A percentile compares a stretch with the other conserved stretches of the same genome.
Conservation (phyloP, 2,888 invertebrate genomes). For the Tetranychus truncatus region DNA sequence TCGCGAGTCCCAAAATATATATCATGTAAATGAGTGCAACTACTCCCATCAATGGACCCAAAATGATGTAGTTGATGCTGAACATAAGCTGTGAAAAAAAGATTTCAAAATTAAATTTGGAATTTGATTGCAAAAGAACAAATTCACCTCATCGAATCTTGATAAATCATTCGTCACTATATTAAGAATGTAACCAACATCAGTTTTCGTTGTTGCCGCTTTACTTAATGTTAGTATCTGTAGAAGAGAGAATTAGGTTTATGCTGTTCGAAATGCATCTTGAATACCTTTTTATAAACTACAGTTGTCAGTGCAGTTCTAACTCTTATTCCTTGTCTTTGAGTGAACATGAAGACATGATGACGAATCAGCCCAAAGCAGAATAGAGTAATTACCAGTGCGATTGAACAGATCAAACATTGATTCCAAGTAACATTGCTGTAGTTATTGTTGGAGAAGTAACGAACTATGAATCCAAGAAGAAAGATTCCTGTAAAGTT, state of each 20-base stretch:
- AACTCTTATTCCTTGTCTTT: not conserved
- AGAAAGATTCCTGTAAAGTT: not conserved
- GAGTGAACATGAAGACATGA: not conserved
- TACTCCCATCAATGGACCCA: constrained; percentile 49
- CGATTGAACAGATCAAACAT: not conserved
- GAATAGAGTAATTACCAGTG: not conserved
- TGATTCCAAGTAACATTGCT: not conserved
- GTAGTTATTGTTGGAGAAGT: not conserved
- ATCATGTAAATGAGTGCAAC: not conserved
- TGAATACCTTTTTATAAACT: not conserved
- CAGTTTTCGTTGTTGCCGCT: not conserved
- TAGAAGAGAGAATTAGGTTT: not conserved
- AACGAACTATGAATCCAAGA: not conserved
- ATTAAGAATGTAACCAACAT: not conserved
- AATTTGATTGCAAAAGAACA: no score
- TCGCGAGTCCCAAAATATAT: not conserved
- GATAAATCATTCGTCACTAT: not conserved
- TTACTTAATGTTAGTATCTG: not conserved
- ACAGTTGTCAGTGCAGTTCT: not conserved
- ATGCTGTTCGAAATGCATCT: not conserved
- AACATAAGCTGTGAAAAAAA: constrained; percentile 50
- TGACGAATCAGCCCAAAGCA: not conserved
- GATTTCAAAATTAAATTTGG: no score
- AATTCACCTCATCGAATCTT: constrained; percentile 37
- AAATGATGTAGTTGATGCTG: constrained; percentile 56